Base-by-base conservation (phyloP, 2,797 vertebrate genomes). In the Podarcis lilfordi region DNA sequence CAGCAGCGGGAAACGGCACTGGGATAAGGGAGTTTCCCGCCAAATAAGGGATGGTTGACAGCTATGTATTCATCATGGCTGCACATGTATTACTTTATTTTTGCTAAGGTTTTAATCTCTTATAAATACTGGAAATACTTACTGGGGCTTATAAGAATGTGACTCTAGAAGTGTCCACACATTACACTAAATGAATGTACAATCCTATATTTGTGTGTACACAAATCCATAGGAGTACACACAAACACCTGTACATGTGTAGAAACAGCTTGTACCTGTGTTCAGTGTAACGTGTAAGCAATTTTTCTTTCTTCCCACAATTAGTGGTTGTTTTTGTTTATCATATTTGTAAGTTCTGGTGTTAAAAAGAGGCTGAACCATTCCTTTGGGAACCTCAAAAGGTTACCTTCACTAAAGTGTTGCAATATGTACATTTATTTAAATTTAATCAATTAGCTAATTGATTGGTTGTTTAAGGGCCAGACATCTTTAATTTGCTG, bases 381-480 rank as follows among this genome's bases (percentile, higher is more conserved):
- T 86, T 86, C 84, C 61, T 86, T 68, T 86, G 75, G 61, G 75
- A 77, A 78, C 19, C 7, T 86, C 19, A 35, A 78, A 86, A 86
- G 84, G 61, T 86, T 86, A 86, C 75, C 61, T 86, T 86, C 61
- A 50, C 75, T 35, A 40, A 68, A 78, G 61, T 32, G 27, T 68
- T 78, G 75, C 64, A 71, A 59, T 55, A 86, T n/a, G 8, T 80
- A 80, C 77, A 86, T 80, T 86, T 72, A 71, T 86, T 80, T 55
- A 71, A 80, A 37, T 86, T 71, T 69, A 86, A 69, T 72, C 43
- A 80, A 59, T 78, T 32, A 86, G 64, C 25, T 86, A 80, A 86
- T 71, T 78, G 84, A 86, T 86, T 61, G 78, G 17, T 85, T 86
- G 66, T 80, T 86, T 80, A 69, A 80, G 43, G 64, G 64, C 19